These are phyloP conservation scores for Leptestheria dahalacensis DNA, from an alignment of 1,140 invertebrate genomes.

Conservation along the genomic window DNA sequence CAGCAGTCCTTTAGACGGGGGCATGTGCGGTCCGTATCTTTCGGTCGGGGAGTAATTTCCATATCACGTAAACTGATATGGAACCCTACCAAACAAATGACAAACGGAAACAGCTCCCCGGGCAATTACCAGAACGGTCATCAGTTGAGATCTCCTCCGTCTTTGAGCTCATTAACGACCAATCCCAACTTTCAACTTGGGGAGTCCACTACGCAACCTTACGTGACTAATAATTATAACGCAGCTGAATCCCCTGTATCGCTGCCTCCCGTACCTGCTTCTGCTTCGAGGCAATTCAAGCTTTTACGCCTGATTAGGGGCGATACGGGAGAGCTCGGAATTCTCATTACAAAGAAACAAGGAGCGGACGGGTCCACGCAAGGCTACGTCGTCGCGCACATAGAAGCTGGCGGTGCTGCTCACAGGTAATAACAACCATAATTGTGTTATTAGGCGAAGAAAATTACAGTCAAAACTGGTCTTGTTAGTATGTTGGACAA, in stretches of 20 bases:
- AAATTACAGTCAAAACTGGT: no score
- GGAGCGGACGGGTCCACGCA: neutral
- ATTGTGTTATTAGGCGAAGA: neutral
- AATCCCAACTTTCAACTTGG: neutral
- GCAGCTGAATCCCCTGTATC: slow-evolving; percentile 22
- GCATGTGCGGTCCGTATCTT: slow-evolving; percentile 10
- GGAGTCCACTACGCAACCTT: neutral
- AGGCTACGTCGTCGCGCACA: slow-evolving; percentile 62
- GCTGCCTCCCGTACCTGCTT: slow-evolving; percentile 14
- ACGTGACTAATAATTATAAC: neutral
- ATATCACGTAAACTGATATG: neutral
- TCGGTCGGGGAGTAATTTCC: slow-evolving; percentile 2
- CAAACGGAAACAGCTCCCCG: neutral
- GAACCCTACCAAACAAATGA: neutral
- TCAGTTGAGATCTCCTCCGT: neutral
- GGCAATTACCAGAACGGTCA: neutral
- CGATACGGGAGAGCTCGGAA: slow-evolving; percentile 57
- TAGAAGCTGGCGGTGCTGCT: slow-evolving; percentile 62
- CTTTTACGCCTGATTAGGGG: slow-evolving; percentile 52
- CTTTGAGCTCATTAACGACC: neutral
- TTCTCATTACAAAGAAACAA: slow-evolving; percentile 55
- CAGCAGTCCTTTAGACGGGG: slow-evolving; percentile 6
- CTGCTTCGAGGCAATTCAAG: slow-evolving; percentile 28
- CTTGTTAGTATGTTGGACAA: neutral
- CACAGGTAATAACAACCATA: slow-evolving; percentile 40